Percentiles rank a stretch among this genome's conserved stretches.
Conservation (phyloP, 2,797 vertebrate genomes). For the Yasuhikotakia modesta region DNA sequence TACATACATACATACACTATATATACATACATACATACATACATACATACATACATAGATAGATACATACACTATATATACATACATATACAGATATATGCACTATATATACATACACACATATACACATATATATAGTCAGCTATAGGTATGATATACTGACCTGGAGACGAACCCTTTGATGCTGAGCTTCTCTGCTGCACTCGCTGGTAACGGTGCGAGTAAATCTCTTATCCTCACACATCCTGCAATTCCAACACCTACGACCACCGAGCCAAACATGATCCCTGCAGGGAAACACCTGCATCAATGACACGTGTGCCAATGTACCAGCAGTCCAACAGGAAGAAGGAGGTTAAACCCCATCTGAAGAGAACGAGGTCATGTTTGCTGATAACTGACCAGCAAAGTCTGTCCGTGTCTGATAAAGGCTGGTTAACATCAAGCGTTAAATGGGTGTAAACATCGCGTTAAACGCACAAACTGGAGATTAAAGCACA, state of each 20-base stretch:
- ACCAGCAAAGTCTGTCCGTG: background rate
- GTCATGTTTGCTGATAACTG: background rate
- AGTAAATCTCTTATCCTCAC: constrained; percentile 86
- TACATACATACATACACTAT: background rate
- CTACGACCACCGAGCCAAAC: constrained; percentile 89
- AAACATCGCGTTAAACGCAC: background rate
- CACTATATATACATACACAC: too few relatives aligned
- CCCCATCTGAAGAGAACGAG: too few relatives aligned
- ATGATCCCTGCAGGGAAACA: constrained; percentile 65
- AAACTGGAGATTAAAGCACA: background rate
- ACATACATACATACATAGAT: too few relatives aligned
- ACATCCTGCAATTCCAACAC: constrained; percentile 84
- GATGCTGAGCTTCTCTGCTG: constrained; percentile 80
- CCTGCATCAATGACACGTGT: background rate
- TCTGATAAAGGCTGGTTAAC: background rate
- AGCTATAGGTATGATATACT: constrained; percentile 22
- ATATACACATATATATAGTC: too few relatives aligned
- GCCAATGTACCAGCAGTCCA: too few relatives aligned
- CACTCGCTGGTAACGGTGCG: constrained; percentile 73
- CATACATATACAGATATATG: too few relatives aligned
- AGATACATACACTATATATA: too few relatives aligned
- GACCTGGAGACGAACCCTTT: constrained; percentile 91
- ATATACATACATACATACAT: too few relatives aligned
- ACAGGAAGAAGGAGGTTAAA: too few relatives aligned
- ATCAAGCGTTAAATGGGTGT: too few relatives aligned